Evolutionary conservation across 2,888 invertebrate genomes (phyloP), one percentile per base, ranked within the genome.

Genomic region (Nectonema munidae): DNA sequence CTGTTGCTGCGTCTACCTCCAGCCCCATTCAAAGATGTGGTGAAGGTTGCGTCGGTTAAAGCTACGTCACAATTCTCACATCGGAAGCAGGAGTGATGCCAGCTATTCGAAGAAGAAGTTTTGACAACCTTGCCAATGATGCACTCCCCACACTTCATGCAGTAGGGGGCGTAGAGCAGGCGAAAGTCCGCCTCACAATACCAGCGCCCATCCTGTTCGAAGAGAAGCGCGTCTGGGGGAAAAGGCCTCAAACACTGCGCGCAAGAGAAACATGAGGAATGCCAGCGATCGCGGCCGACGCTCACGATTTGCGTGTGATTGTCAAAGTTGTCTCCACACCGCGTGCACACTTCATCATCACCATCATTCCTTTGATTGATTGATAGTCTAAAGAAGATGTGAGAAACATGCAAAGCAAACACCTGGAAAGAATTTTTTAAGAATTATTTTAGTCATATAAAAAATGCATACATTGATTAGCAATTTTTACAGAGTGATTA

Each of bases 111-210:
- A 81, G 95, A 86, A 1, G 95, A 95, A n/a, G n/a, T n/a, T 56
- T 95, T 95, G 52, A 99, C 95, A 33, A 99, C 95, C 41, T 95
- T 68, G 0, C 95, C 95, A 52, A 89, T 79, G 42, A 95, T 77
- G 54, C 95, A 95, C 56, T 83, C 81, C 57, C 72, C 69, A 56
- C 77, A 77, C 49, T 60, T 60, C 21, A 58, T 62, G 51, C 71
- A 73, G 58, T 79, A 72, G 37, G 95, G 73, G 37, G 81, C 74
- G 61, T 79, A 83, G 4, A 83, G 61, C 16, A 83, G 83, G 57
- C 95, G 86, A 54, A 95, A 95, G 57, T 95, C 89, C 53, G 81
- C 75, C 58, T 89, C 86, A 52, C 95, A 99, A 55, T 99, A 99
- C 57, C 89, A 95, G 45, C 95, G 66, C 1, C 83, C 86, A 56